Evolutionary conservation across 2,888 invertebrate species (phyloP).

Genomic region (Microctonus hyperodae): DNA sequence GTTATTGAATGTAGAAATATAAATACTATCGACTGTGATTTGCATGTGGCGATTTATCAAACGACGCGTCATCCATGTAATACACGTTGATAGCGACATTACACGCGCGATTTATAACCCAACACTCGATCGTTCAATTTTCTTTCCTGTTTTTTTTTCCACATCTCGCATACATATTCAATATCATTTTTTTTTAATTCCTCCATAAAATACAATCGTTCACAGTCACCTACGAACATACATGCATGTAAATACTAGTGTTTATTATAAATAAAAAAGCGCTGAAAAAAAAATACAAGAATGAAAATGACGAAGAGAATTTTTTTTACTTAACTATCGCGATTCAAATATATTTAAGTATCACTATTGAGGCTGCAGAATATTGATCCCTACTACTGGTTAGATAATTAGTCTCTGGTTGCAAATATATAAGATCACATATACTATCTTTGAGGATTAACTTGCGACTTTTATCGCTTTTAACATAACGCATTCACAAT

Average conservation of each 20-base stretch:
- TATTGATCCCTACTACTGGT: conserved; percentile 38
- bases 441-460: conserved; percentile 40
- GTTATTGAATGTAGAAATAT: not conserved
- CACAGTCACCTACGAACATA: not conserved
- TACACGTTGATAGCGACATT: conserved; percentile 61
- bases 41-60: conserved; percentile 61
- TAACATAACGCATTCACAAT: conserved; percentile 34
- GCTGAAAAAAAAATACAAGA: too few relatives aligned
- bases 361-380: conserved; percentile 10
- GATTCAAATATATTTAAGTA: too few relatives aligned
- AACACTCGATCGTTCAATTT: conserved; percentile 35
- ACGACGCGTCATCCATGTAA: conserved; percentile 60
- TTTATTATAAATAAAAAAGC: too few relatives aligned
- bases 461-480: conserved; percentile 15
- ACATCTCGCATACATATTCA: conserved; percentile 15
- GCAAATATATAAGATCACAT: not conserved
- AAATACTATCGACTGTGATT: conserved; percentile 42
- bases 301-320: too few relatives aligned
- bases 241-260: conserved; percentile 15
- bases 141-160: conserved; percentile 27
- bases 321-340: too few relatives aligned
- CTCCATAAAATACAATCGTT: conserved; percentile 7
- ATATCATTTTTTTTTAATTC: conserved; percentile 13
- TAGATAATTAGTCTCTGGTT: conserved; percentile 37
- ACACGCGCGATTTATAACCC: conserved; percentile 56